These are phyloP conservation scores for Anagrus nilaparvatae DNA, from an alignment of 1,140 invertebrate species.

Conservation along the genomic window DNA sequence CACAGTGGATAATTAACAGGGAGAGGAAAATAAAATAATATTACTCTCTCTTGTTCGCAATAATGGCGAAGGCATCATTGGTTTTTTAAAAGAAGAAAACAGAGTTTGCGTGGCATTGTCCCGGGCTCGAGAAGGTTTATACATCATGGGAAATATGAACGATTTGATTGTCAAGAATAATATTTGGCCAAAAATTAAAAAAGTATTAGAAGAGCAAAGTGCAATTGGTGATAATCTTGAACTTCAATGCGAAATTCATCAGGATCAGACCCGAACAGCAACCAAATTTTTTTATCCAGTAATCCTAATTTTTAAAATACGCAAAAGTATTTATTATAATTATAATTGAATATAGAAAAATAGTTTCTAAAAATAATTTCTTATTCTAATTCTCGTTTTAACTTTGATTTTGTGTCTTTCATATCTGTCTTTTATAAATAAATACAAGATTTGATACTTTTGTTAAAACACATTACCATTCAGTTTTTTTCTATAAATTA, in stretches of 20 bases:
- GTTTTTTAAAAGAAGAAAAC: constrained; percentile 67
- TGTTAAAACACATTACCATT: no score
- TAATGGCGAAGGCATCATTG: constrained; percentile 56
- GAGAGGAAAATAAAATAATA: constrained; percentile 78
- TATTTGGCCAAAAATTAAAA: constrained; percentile 45
- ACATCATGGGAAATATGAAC: constrained; percentile 56
- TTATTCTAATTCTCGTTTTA: no score
- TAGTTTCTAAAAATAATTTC: no score
- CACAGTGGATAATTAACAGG: constrained; percentile 75
- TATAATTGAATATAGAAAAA: no score
- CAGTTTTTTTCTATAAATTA: no score
- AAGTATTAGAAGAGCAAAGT: constrained; percentile 34
- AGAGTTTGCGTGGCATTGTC: constrained; percentile 58
- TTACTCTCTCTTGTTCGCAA: constrained; percentile 73
- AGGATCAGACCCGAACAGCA: background rate
- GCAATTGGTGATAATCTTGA: constrained; percentile 31
- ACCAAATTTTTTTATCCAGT: no score
- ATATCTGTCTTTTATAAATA: no score
- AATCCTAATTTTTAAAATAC: no score
- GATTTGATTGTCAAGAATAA: constrained; percentile 41
- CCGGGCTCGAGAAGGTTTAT: constrained; percentile 63
- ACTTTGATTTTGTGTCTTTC: no score
- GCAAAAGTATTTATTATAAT: no score
- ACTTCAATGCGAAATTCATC: constrained; percentile 5
- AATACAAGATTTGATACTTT: no score